Percentiles rank a stretch among this genome's conserved stretches.
phyloP scores from a whole-genome alignment of 2,888 invertebrate species.

The Sicus ferrugineus region DNA sequence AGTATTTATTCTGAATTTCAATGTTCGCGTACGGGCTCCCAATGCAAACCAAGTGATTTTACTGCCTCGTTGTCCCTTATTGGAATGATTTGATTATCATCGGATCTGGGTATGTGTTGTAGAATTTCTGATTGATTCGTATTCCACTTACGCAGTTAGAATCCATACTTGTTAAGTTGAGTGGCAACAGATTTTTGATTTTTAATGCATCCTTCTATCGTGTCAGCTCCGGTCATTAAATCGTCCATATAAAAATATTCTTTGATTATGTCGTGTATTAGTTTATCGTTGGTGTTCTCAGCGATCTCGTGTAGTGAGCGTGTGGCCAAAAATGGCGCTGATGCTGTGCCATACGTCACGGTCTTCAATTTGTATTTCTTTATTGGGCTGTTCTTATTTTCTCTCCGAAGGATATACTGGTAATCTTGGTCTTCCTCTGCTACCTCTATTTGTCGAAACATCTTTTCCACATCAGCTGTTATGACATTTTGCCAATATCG shows the following conservation, averaged over 20 bases:
- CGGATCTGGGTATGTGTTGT: conserved; percentile 13
- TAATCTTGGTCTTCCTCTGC: conserved; percentile 38
- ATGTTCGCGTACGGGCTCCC: not conserved
- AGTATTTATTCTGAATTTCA: not conserved
- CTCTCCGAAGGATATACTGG: conserved; percentile 44
- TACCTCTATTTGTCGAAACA: conserved; percentile 45
- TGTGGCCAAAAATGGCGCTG: conserved; percentile 33
- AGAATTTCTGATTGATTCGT: conserved; percentile 35
- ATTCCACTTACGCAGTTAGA: conserved; percentile 40
- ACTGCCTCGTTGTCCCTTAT: conserved; percentile 2
- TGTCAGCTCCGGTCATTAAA: conserved; percentile 38
- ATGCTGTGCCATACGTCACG: conserved; percentile 39
- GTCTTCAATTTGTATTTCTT: conserved; percentile 35
- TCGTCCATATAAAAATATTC: conserved; percentile 40
- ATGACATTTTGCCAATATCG: conserved; percentile 40
- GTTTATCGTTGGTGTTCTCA: conserved; percentile 30
- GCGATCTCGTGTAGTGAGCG: conserved; percentile 11
- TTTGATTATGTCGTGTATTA: conserved; percentile 37
- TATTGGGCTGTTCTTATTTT: conserved; percentile 30
- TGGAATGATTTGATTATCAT: conserved; percentile 5
- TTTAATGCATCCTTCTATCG: conserved; percentile 32
- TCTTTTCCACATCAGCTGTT: too few species aligned
- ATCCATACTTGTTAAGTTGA: conserved; percentile 32
- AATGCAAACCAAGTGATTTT: not conserved
- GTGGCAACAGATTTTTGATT: conserved; percentile 19